Percentiles rank a stretch among this genome's conserved stretches.
phyloP scores from a whole-genome alignment of 2,888 invertebrate species.

The Lepidocyrtoides sp. region DNA sequence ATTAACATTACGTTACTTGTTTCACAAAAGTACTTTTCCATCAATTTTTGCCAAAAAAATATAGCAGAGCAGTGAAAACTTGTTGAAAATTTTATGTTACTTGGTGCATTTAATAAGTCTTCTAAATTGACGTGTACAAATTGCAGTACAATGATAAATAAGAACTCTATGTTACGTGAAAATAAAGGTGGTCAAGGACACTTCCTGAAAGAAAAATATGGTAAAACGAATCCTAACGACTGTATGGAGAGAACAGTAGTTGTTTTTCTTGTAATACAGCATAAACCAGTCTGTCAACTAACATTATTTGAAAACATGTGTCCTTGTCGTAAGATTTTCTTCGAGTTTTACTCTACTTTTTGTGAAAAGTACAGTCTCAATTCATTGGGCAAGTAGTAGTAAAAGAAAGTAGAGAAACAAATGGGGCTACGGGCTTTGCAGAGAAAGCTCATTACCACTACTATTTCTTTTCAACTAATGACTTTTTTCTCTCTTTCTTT shows the following conservation, averaged over 20 bases:
- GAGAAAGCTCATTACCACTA: background rate
- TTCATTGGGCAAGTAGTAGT: no score
- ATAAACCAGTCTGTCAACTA: no score
- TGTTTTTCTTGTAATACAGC: no score
- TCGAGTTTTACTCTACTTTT: background rate
- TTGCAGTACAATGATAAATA: background rate
- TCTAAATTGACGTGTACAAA: background rate
- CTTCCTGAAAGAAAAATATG: slow-evolving; percentile 6
- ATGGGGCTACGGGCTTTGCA: no score
- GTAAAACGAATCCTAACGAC: no score
- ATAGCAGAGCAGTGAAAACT: background rate
- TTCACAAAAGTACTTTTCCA: background rate
- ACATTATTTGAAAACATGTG: no score
- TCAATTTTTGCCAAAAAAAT: background rate
- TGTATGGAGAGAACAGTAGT: no score
- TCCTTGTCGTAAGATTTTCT: no score
- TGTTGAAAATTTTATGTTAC: background rate
- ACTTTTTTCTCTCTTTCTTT: background rate
- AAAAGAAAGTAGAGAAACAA: no score
- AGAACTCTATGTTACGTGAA: background rate
- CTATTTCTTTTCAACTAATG: background rate
- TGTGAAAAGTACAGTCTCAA: no score
- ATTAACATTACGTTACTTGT: background rate
- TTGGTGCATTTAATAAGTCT: background rate
- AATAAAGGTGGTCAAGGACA: background rate